These are phyloP conservation scores for Drosophila percnosoma DNA, from an alignment of 2,888 invertebrate genomes.

Conservation along the genomic window DNA sequence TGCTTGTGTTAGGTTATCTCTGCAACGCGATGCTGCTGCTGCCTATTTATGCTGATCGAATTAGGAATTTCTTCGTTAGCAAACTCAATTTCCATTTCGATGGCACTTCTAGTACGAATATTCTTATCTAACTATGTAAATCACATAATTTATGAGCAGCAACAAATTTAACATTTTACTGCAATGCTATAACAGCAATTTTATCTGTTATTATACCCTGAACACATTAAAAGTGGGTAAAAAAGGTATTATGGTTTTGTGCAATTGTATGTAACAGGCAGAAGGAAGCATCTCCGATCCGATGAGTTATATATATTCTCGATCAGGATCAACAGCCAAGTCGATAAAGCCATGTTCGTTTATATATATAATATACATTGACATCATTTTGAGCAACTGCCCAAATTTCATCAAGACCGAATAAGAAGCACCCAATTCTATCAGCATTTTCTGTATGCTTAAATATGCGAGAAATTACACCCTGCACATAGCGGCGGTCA, in stretches of 20 bases:
- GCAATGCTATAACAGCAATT: slow-evolving; percentile 12
- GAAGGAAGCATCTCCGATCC: not conserved
- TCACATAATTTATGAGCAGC: slow-evolving; percentile 34
- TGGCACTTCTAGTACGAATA: slow-evolving; percentile 6
- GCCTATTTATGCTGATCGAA: slow-evolving; percentile 42
- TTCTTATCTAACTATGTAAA: slow-evolving; percentile 31
- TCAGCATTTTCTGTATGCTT: not conserved
- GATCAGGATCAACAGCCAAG: not conserved
- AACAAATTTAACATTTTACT: slow-evolving; percentile 13
- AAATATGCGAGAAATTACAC: not conserved
- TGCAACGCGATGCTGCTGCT: slow-evolving; percentile 15
- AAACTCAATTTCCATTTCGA: slow-evolving; percentile 51
- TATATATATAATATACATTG: not conserved
- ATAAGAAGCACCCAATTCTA: not conserved
- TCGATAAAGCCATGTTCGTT: not conserved
- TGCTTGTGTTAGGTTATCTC: slow-evolving; percentile 53
- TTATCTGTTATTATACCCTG: not conserved
- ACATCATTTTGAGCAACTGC: not conserved
- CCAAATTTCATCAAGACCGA: not conserved
- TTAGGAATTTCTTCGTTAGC: slow-evolving; percentile 29
- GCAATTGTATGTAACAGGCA: not conserved
- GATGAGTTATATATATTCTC: not conserved
- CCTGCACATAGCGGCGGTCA: not conserved
- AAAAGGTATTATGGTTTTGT: not conserved
- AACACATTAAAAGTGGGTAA: not conserved